Base-by-base conservation (phyloP, 2,113 vertebrate species). In the Esox niger region DNA sequence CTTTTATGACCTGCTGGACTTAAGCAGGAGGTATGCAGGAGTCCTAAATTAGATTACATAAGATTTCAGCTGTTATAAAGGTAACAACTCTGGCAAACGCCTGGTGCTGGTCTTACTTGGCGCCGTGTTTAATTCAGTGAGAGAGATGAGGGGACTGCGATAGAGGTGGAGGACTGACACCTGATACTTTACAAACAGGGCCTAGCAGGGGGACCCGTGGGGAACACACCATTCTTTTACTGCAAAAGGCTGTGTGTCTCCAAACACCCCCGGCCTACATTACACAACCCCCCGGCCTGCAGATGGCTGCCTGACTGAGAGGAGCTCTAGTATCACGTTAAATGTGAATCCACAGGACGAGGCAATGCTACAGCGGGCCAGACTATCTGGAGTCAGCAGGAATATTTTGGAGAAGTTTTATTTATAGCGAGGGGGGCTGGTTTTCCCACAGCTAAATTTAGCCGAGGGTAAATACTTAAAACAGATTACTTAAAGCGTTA, bases 361-460 rank as follows among this genome's bases (percentile, higher is more conserved):
- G 86, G 84, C 90, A 91, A 93, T 88, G 89, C 81, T 91, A 89
- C 88, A 87, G 88, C 86, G 87, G 88, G 89, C 88, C 92, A 98
- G 95, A 98, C 96, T 93, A 94, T 93, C 93, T 94, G 95, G 95
- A 99, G 95, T 95, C 96, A 89, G 90, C 85, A 84, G 85, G 92
- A 94, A 93, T 96, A 98, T 95, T 97, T 96, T 90, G 83, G 91
- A 93, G 91, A 87, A 84, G 88, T 90, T 93, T 95, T 95, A 98
- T 97, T 98, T 96, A 94, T 96, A 96, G 93, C 86, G 73, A 81
- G 88, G 89, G 89, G 59, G 23, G 25, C 61, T 62, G 73, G 75
- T 92, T 92, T 90, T 88, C 83, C 71, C 74, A 81, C 85, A 76
- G 83, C 82, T 93, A 94, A 91, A 94, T 94, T 93, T 95, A 95